Evolutionary conservation across 2,888 invertebrate genomes (phyloP), one percentile per base, ranked within the genome.

Genomic region (Amphipoea lucens): DNA sequence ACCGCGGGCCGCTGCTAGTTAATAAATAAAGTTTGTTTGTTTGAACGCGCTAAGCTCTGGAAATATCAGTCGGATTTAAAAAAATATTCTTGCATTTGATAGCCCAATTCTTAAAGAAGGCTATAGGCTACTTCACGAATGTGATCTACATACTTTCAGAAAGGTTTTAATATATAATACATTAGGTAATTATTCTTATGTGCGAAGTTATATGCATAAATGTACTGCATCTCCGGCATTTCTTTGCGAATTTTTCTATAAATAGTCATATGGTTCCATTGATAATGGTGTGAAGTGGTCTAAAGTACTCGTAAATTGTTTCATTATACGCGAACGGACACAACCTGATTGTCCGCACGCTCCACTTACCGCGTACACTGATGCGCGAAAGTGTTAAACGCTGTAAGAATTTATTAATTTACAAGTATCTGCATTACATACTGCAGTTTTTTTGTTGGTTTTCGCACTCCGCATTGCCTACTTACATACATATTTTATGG

Each of bases 321-420:
- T 91, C 92, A 92, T 92, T 92, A 92, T 88, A 86, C 79, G 90
- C 89, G 81, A 82, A 85, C 96, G 91, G 97, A 97, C 95, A 96
- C 97, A 94, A 96, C 97, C 96, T 96, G 97, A 93, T 97, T 96
- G 94, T 95, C 96, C 90, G 91, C 90, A 90, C 94, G 96, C 95
- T 95, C 96, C 94, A 96, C 93, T 95, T 96, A 93, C 84, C 72
- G 76, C 62, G 92, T 93, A 94, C 91, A 89, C 76, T 90, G 88
- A 81, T 54, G 86, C 82, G 82, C 90, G 89, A 83, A 90, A 92
- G 87, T 87, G 78, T 77, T 84, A 80, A 79, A 54, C 23, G 14
- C n/a, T 60, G 11, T 84, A 17, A 65, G 45, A 73, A 75, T 74
- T 62, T 51, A 70, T 65, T 76, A n/a, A 74, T 72, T 60, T 45